These are phyloP conservation scores for Lonchura striata DNA, from an alignment of 2,113 vertebrate genomes.

Conservation along the genomic window DNA sequence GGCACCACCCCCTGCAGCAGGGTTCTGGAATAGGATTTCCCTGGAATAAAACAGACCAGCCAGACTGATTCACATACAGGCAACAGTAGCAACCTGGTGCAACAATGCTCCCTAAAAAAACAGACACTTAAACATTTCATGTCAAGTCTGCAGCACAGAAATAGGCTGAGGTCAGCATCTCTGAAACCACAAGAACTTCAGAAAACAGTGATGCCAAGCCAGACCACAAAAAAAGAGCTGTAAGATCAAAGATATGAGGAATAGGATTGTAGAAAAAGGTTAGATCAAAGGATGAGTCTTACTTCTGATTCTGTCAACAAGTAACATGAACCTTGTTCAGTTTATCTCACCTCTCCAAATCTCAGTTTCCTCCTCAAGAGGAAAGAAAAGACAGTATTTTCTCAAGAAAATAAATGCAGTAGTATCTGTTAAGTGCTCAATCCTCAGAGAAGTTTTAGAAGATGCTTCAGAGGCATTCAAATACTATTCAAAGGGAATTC, in stretches of 20 bases:
- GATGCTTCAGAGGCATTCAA: neutral
- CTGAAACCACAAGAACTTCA: neutral
- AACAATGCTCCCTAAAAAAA: neutral
- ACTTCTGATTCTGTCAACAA: neutral
- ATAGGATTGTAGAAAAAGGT: neutral
- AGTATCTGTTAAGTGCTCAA: neutral
- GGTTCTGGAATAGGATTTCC: conserved; percentile 82
- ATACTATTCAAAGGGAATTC: neutral
- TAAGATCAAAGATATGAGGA: conserved; percentile 21
- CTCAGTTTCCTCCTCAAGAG: neutral
- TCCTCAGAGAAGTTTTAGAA: neutral
- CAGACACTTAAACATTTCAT: neutral
- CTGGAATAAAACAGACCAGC: conserved; percentile 48
- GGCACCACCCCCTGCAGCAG: conserved; percentile 84
- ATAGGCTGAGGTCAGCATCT: neutral
- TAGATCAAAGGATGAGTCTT: conserved; percentile 37
- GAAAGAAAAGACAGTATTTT: neutral
- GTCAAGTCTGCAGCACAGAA: neutral
- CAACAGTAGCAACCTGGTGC: neutral
- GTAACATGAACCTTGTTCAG: neutral
- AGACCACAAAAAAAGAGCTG: conserved; percentile 27
- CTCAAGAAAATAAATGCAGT: neutral
- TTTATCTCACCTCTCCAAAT: neutral
- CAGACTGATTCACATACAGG: neutral
- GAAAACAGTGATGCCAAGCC: neutral